Conservation (phyloP, 1,140 invertebrate genomes). For the Orchesella cincta region DNA sequence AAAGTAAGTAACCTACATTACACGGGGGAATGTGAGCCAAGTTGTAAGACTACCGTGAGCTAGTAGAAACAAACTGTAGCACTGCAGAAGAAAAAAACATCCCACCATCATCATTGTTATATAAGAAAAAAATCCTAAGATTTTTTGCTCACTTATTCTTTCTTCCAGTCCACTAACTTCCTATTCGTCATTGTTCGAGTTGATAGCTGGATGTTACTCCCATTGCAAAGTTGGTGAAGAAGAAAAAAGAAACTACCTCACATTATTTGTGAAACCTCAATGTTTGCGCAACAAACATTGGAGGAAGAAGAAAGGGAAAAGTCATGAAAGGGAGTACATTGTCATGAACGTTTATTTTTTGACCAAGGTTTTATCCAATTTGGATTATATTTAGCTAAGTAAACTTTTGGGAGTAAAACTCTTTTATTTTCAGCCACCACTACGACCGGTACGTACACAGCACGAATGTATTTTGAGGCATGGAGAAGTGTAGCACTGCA, state of each 20-base stretch:
- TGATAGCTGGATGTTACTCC: background rate
- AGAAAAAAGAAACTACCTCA: background rate
- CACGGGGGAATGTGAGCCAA: too few species aligned
- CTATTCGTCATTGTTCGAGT: background rate
- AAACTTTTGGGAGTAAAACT: too few species aligned
- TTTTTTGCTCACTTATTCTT: background rate
- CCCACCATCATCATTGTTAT: background rate
- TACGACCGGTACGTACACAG: too few species aligned
- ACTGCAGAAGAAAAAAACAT: too few species aligned
- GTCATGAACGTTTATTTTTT: background rate
- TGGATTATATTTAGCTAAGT: background rate
- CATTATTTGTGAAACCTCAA: background rate
- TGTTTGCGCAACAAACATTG: background rate
- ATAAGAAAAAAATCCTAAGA: background rate
- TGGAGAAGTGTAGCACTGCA: too few species aligned
- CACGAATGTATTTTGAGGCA: too few species aligned
- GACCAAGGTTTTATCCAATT: conserved; percentile 1
- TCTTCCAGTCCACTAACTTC: background rate
- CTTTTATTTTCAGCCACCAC: too few species aligned
- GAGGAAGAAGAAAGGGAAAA: background rate
- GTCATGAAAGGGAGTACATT: too few species aligned
- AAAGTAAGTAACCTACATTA: too few species aligned
- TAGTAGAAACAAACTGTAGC: too few species aligned
- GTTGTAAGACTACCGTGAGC: too few species aligned
- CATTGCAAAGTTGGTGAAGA: background rate